phyloP scores from a whole-genome alignment of 2,797 vertebrate species.

The Cyclura pinguis region DNA sequence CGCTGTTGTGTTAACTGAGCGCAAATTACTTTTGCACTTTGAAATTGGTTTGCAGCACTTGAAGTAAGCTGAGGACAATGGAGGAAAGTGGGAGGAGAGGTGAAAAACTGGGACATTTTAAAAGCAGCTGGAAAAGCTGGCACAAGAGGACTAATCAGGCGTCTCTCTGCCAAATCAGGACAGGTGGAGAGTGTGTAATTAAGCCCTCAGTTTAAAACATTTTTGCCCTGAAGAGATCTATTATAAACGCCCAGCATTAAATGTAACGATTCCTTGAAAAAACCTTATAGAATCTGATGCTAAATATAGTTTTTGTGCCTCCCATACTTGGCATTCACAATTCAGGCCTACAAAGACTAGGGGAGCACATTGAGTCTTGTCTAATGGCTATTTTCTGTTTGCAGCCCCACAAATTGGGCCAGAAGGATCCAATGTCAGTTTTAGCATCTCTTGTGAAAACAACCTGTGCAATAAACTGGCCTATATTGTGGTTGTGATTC shows the following conservation, averaged over 20 bases:
- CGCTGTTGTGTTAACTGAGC: no score
- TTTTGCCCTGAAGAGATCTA: background rate
- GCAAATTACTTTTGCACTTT: no score
- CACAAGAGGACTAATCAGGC: no score
- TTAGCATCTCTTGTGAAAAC: background rate
- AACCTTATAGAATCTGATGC: background rate
- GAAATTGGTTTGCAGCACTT: no score
- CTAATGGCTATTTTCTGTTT: background rate
- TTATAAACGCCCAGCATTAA: background rate
- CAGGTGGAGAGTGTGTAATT: background rate
- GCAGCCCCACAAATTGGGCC: background rate
- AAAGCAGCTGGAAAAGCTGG: no score
- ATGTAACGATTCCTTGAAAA: background rate
- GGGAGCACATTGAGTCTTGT: background rate
- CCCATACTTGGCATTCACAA: background rate
- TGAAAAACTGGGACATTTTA: no score
- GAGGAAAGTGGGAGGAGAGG: no score
- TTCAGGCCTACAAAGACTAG: background rate
- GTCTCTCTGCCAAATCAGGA: no score
- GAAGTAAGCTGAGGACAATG: no score
- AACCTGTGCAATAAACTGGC: background rate
- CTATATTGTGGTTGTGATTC: background rate
- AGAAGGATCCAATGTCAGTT: background rate
- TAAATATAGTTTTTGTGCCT: background rate
- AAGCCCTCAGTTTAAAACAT: background rate